Base-by-base conservation (phyloP, 2,888 invertebrate species). In the Leptopilina myrica region DNA sequence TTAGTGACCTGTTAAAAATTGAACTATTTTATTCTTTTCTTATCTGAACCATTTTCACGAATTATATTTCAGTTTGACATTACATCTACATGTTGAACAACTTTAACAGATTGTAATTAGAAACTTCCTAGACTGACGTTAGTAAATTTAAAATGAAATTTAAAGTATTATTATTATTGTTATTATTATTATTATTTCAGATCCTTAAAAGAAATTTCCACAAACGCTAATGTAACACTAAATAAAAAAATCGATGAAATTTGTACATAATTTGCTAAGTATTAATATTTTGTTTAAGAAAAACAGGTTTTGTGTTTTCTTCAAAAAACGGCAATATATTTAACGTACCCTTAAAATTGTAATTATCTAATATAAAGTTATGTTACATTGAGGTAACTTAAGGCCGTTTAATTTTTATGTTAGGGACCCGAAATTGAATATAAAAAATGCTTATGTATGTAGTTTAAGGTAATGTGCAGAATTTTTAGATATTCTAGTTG, bases 361-460 rank as follows among this genome's bases (percentile, higher is more conserved):
- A 73, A n/a, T 56, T 56, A 73, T 73, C 26, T 56, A 33, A 73
- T 73, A 73, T n/a, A 53, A 33, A 53, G n/a, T 53, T 53, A n/a
- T 33, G 73, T 73, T 73, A 53, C 33, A 9, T 73, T 73, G 56
- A 73, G 56, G 73, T 73, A 73, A 73, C 73, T 73, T 56, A 73
- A 73, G 33, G 73, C 73, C 33, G 53, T 73, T 73, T 67, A 53
- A 53, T 9, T 56, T 14, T n/a, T 40, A 73, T 56, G 11, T n/a
- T 5, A 73, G 56, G 56, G 56, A 56, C 73, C 73, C 26, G 56
- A 73, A 73, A 73, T 56, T 14, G 33, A 49, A 56, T 56, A 56
- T 9, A 53, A n/a, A 56, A 9, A 20, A 7, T n/a, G 15, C 6
- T 9, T 15, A 15, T 62, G 1, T 15, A 15, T 62, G 1, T 3